These are phyloP conservation scores for Ammospiza nelsoni DNA, from an alignment of 2,113 vertebrate species.

Conservation along the genomic window DNA sequence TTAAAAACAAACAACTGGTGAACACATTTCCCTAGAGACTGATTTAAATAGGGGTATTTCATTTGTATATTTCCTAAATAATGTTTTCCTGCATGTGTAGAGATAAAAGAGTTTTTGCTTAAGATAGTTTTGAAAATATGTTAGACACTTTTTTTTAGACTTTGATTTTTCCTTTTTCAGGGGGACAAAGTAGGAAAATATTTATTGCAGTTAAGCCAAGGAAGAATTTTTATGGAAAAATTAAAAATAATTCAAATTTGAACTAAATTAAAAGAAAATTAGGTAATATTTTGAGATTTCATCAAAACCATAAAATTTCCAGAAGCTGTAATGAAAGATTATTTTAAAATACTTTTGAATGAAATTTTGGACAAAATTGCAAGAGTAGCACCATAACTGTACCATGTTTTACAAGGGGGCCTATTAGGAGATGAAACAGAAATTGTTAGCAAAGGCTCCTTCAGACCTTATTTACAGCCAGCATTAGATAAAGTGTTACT, in stretches of 20 bases:
- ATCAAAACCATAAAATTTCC: neutral
- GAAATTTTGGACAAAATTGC: neutral
- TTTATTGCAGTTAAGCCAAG: neutral
- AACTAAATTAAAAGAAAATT: neutral
- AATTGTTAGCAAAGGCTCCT: constrained; percentile 6
- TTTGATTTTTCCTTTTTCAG: neutral
- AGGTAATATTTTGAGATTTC: neutral
- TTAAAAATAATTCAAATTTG: neutral
- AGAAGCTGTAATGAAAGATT: neutral
- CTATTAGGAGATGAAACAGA: neutral
- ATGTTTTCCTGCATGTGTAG: neutral
- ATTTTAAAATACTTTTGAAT: neutral
- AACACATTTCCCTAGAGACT: neutral
- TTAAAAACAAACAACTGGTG: constrained; percentile 6
- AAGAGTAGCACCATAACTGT: neutral
- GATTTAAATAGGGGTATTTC: neutral
- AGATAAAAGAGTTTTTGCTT: neutral
- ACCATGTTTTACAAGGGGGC: neutral
- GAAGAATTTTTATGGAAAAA: neutral
- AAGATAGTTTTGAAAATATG: neutral
- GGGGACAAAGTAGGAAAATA: neutral
- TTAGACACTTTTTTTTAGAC: neutral
- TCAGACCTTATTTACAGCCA: constrained; percentile 13
- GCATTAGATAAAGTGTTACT: neutral
- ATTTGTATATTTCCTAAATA: neutral